A percentile compares a stretch with the other conserved stretches of the same genome.
Conservation (phyloP, 1,140 invertebrate genomes). For the Trialeurodes vaporariorum region DNA sequence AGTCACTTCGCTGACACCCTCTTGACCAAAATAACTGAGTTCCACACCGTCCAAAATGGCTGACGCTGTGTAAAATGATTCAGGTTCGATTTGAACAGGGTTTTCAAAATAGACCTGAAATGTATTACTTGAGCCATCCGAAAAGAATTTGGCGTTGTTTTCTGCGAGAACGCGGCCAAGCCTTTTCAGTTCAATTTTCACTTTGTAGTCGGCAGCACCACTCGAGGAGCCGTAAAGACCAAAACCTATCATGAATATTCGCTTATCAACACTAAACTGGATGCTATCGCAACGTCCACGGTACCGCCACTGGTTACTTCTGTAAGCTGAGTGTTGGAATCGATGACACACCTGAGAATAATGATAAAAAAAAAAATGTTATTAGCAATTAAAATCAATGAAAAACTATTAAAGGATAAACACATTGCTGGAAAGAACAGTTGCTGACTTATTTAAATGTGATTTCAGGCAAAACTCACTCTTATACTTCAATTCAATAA, state of each 20-base stretch:
- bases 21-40: slow-evolving; percentile 89
- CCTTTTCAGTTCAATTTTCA: slow-evolving; percentile 80
- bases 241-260: slow-evolving; percentile 86
- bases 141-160: slow-evolving; percentile 85
- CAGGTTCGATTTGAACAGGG: slow-evolving; percentile 83
- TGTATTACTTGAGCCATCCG: slow-evolving; percentile 84
- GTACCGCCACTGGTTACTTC: slow-evolving; percentile 92
- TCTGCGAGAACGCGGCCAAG: slow-evolving; percentile 72
- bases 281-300: slow-evolving; percentile 83
- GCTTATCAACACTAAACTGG: slow-evolving; percentile 82
- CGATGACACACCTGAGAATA: slow-evolving; percentile 71
- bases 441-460: no score
- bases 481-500: no score
- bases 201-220: slow-evolving; percentile 79
- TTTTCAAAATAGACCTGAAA: slow-evolving; percentile 89
- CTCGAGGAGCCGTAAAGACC: slow-evolving; percentile 85
- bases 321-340: slow-evolving; percentile 90
- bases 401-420: no score
- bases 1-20: slow-evolving; percentile 81
- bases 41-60: slow-evolving; percentile 80
- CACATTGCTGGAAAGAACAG: no score
- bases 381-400: no score
- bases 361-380: no score
- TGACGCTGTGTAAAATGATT: slow-evolving; percentile 81
- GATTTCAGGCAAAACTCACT: no score